phyloP scores from a whole-genome alignment of 2,113 vertebrate species.

The Antennarius striatus region DNA sequence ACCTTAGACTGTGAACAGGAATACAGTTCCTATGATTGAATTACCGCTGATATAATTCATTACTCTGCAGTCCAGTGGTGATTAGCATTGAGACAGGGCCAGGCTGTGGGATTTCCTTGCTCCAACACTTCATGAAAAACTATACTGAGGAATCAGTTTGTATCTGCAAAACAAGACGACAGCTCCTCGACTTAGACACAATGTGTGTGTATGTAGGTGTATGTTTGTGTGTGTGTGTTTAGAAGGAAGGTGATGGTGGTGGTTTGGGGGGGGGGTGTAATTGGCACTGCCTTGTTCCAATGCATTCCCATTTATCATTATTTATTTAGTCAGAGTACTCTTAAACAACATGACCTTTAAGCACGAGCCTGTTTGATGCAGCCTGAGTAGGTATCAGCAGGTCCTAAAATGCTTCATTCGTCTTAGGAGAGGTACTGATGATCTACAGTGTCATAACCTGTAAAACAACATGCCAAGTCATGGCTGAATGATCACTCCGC shows the following conservation, averaged over 20 bases:
- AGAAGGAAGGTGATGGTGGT: background rate
- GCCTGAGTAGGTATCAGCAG: constrained; percentile 27
- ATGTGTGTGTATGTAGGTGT: constrained; percentile 35
- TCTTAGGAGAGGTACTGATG: constrained; percentile 17
- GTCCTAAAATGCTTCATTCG: constrained; percentile 27
- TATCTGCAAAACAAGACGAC: constrained; percentile 39
- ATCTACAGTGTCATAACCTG: constrained; percentile 54
- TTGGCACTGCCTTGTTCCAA: constrained; percentile 47
- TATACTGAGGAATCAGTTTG: constrained; percentile 28
- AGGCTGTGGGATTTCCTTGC: constrained; percentile 24
- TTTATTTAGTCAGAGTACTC: constrained; percentile 67
- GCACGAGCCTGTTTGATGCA: constrained; percentile 23
- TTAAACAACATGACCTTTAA: constrained; percentile 65
- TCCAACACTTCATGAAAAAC: constrained; percentile 2
- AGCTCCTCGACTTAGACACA: constrained; percentile 27
- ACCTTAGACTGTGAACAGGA: background rate
- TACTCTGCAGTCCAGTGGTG: background rate
- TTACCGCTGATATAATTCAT: constrained; percentile 15
- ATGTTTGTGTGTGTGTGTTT: constrained; percentile 22
- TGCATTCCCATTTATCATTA: constrained; percentile 59
- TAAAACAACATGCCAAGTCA: constrained; percentile 42
- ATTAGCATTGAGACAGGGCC: constrained; percentile 4
- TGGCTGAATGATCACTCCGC: constrained; percentile 25
- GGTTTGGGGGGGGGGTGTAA: constrained; percentile 16
- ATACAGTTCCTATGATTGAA: constrained; percentile 8